Percentiles rank a stretch among this genome's conserved stretches.
Conservation (phyloP, 2,888 invertebrate genomes). For the Endomychus coccineus region DNA sequence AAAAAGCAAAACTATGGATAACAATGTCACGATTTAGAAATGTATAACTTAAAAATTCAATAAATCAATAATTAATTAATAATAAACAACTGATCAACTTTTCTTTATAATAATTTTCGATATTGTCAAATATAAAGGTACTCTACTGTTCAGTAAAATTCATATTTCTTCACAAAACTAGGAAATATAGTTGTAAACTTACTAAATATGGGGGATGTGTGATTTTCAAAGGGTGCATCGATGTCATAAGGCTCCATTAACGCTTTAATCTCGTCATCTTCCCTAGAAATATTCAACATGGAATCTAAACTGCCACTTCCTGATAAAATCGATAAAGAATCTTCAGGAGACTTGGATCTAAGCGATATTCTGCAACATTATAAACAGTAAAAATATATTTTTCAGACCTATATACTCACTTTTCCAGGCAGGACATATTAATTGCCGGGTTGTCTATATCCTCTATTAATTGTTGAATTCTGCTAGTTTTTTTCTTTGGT, state of each 20-base stretch:
- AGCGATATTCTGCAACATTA: slow-evolving; percentile 5
- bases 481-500: slow-evolving; percentile 57
- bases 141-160: too few relatives aligned
- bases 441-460: slow-evolving; percentile 48
- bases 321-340: slow-evolving; percentile 58
- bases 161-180: slow-evolving; percentile 7
- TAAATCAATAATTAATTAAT: too few relatives aligned
- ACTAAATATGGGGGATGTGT: slow-evolving; percentile 37
- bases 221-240: slow-evolving; percentile 38
- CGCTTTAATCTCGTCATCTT: slow-evolving; percentile 65
- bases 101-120: too few relatives aligned
- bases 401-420: slow-evolving; percentile 33
- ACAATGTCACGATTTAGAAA: too few relatives aligned
- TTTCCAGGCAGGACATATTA: slow-evolving; percentile 58
- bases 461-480: slow-evolving; percentile 45
- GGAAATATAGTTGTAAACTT: too few relatives aligned
- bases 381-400: not conserved
- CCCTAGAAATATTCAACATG: slow-evolving; percentile 78
- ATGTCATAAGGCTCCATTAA: slow-evolving; percentile 51
- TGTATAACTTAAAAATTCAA: too few relatives aligned
- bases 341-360: slow-evolving; percentile 62
- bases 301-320: slow-evolving; percentile 79
- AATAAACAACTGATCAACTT: too few relatives aligned
- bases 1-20: too few relatives aligned
- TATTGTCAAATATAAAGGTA: too few relatives aligned